Conservation (phyloP, 2,797 vertebrate genomes). For the Natrix natrix region DNA sequence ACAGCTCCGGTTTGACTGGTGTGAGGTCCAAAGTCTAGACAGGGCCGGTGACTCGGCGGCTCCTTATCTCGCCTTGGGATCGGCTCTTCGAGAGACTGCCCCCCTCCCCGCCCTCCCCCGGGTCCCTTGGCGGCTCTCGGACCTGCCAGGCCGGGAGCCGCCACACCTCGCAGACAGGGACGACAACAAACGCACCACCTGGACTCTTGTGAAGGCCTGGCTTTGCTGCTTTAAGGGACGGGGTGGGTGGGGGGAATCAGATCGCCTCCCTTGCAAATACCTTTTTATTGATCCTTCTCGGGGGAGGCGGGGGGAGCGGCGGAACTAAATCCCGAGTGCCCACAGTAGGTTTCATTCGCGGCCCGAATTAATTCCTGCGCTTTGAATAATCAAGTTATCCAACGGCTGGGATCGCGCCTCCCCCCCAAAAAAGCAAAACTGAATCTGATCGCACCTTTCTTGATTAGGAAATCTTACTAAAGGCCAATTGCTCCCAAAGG, state of each 20-base stretch:
- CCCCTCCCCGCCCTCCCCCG: slow-evolving; percentile 64
- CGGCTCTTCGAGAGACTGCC: slow-evolving; percentile 71
- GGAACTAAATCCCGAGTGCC: not conserved
- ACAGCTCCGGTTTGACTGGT: slow-evolving; percentile 75
- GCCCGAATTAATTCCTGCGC: not conserved
- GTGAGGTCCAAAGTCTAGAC: slow-evolving; percentile 84
- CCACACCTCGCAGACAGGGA: slow-evolving; percentile 66
- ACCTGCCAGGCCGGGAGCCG: slow-evolving; percentile 66
- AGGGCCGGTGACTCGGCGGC: slow-evolving; percentile 78
- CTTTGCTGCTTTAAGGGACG: slow-evolving; percentile 63
- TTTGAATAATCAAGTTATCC: not conserved
- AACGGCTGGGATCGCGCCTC: not conserved
- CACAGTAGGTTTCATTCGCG: not conserved
- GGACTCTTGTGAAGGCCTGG: slow-evolving; percentile 66
- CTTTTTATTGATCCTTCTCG: not conserved
- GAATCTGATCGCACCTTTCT: not conserved
- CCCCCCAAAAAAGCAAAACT: not conserved
- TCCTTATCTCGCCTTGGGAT: slow-evolving; percentile 81
- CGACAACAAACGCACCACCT: slow-evolving; percentile 74
- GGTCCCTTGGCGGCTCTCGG: slow-evolving; percentile 64
- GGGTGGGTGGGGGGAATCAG: not conserved
- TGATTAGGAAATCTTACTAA: not conserved
- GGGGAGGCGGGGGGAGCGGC: not conserved
- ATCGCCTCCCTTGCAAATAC: not conserved
- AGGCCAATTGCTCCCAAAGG: not conserved